phyloP scores from a whole-genome alignment of 2,797 vertebrate species.

The Phataginus tetradactyla region DNA sequence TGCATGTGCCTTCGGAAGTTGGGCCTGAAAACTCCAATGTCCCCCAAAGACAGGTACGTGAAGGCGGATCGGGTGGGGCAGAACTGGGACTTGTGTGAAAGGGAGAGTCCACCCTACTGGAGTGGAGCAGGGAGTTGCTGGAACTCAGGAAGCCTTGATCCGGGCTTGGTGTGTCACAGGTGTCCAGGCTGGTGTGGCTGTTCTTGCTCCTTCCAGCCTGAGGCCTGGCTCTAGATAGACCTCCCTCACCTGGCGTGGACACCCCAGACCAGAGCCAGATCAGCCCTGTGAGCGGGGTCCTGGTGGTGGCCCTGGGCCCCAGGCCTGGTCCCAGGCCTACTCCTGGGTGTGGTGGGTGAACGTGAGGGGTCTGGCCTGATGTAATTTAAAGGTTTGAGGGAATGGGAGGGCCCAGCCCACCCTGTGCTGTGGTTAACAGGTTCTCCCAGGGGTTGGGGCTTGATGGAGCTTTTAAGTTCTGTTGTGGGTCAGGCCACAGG shows the following conservation, averaged over 20 bases:
- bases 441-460: neutral
- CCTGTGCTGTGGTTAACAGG: neutral
- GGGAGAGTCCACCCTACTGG: constrained; percentile 45
- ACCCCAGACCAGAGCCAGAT: neutral
- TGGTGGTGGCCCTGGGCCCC: neutral
- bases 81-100: neutral
- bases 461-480: constrained; percentile 16
- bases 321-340: neutral
- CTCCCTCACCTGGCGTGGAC: neutral
- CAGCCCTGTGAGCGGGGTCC: neutral
- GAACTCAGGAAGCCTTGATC: constrained; percentile 41
- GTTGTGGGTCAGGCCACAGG: neutral
- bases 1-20: constrained; percentile 13
- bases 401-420: neutral
- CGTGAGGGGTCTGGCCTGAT: neutral
- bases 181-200: neutral
- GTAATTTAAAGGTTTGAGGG: neutral
- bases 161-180: constrained; percentile 32
- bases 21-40: neutral
- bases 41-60: neutral
- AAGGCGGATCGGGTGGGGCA: constrained; percentile 52
- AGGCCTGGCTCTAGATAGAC: neutral
- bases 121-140: constrained; percentile 57
- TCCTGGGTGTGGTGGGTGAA: neutral
- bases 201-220: neutral